Percentiles rank a stretch among this genome's conserved stretches.
Conservation (phyloP, 2,888 invertebrate species). For the Tillus elongatus region DNA sequence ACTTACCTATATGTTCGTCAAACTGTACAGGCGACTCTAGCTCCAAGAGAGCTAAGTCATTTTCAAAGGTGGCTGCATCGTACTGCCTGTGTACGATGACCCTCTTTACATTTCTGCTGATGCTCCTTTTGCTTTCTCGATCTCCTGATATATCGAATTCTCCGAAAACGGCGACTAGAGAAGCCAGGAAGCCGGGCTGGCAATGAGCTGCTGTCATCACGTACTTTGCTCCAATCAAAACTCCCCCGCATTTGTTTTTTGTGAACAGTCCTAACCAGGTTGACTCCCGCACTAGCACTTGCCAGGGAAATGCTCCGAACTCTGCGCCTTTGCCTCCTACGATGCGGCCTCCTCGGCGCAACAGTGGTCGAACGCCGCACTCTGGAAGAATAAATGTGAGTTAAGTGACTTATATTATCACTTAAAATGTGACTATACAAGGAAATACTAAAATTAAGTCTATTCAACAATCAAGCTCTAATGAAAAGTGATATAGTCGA, state of each 20-base stretch:
- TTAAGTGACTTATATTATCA: too few relatives aligned
- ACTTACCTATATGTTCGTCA: conserved; percentile 72
- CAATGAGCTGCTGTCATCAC: conserved; percentile 92
- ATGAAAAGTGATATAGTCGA: too few relatives aligned
- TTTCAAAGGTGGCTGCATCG: conserved; percentile 85
- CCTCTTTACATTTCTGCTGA: conserved; percentile 73
- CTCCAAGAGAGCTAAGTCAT: conserved; percentile 80
- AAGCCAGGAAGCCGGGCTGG: conserved; percentile 87
- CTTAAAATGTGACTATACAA: too few relatives aligned
- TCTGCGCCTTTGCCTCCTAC: conserved; percentile 81
- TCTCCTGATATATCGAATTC: conserved; percentile 85
- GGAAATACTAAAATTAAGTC: too few relatives aligned
- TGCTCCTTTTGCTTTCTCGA: conserved; percentile 64
- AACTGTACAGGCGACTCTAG: conserved; percentile 74
- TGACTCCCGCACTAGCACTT: conserved; percentile 81
- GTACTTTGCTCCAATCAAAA: conserved; percentile 77
- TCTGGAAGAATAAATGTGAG: too few relatives aligned
- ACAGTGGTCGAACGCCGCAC: conserved; percentile 76
- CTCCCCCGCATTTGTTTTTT: conserved; percentile 92
- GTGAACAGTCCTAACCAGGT: conserved; percentile 91
- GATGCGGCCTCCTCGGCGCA: conserved; percentile 71
- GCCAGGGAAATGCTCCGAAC: conserved; percentile 91
- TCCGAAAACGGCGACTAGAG: conserved; percentile 82
- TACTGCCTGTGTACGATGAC: conserved; percentile 85
- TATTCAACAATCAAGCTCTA: too few relatives aligned